These are phyloP conservation scores for Cosmorhoe ocellata DNA, from an alignment of 2,888 invertebrate genomes.

Conservation along the genomic window DNA sequence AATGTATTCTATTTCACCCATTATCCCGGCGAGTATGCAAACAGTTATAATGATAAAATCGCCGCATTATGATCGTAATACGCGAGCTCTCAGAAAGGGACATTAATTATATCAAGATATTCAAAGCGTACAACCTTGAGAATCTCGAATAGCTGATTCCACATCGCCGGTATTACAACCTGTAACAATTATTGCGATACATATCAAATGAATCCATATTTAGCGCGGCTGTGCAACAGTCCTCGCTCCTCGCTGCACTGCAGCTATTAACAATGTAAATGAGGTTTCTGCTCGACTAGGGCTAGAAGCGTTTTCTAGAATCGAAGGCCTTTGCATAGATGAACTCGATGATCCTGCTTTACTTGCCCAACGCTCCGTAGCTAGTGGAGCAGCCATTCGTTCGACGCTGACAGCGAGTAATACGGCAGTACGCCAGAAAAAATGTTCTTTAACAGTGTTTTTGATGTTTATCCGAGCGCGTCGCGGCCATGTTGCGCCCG, in stretches of 20 bases:
- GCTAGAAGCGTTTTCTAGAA: slow-evolving; percentile 18
- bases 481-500: slow-evolving; percentile 69
- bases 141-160: slow-evolving; percentile 24
- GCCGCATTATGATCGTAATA: slow-evolving; percentile 8
- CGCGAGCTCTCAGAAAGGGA: slow-evolving; percentile 16
- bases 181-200: slow-evolving; percentile 33
- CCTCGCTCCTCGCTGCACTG: slow-evolving; percentile 1
- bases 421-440: slow-evolving; percentile 23
- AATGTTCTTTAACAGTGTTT: slow-evolving; percentile 20
- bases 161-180: slow-evolving; percentile 23
- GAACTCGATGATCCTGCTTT: slow-evolving; percentile 2
- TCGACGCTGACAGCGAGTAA: background rate
- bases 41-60: slow-evolving; percentile 17
- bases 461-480: slow-evolving; percentile 38
- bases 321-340: slow-evolving; percentile 8
- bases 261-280: slow-evolving; percentile 31
- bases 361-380: background rate
- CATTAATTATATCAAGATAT: slow-evolving; percentile 16
- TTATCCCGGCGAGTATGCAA: slow-evolving; percentile 14
- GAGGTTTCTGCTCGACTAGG: slow-evolving; percentile 23
- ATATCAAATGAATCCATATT: slow-evolving; percentile 32
- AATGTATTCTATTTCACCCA: slow-evolving; percentile 5
- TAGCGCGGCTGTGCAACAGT: slow-evolving; percentile 30
- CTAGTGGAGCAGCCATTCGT: too few species aligned
- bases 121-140: slow-evolving; percentile 27